Evolutionary conservation across 1,140 invertebrate species (phyloP).

Genomic region (Temnothorax longispinosus): DNA sequence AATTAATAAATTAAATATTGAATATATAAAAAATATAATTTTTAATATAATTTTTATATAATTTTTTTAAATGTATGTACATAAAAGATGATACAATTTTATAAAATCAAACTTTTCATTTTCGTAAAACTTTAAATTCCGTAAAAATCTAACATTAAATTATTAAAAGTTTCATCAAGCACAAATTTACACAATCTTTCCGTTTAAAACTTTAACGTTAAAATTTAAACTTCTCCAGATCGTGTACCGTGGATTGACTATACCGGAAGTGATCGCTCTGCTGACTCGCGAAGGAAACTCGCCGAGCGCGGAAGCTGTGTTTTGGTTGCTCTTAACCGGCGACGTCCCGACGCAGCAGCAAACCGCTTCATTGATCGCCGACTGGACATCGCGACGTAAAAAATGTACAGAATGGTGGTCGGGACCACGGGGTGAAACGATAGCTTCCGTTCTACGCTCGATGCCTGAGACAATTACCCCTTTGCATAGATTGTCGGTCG

Average conservation of each 20-base stretch:
- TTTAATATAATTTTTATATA: no score
- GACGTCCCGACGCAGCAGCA: slow-evolving; percentile 79
- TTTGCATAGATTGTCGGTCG: slow-evolving; percentile 71
- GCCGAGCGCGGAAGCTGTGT: slow-evolving; percentile 78
- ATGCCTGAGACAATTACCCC: slow-evolving; percentile 74
- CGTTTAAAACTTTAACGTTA: not conserved
- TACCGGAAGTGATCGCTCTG: slow-evolving; percentile 75
- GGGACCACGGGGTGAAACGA: slow-evolving; percentile 67
- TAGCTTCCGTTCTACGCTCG: slow-evolving; percentile 68
- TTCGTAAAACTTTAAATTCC: not conserved
- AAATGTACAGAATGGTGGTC: slow-evolving; percentile 74
- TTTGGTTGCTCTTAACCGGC: slow-evolving; percentile 79
- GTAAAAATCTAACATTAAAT: not conserved
- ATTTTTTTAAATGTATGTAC: not conserved
- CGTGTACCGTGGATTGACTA: slow-evolving; percentile 75
- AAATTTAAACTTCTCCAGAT: slow-evolving; percentile 59
- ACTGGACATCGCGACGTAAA: slow-evolving; percentile 75
- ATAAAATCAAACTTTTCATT: not conserved
- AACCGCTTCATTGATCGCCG: slow-evolving; percentile 73
- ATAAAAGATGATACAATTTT: not conserved
- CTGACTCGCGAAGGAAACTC: slow-evolving; percentile 75
- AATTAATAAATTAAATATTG: not conserved
- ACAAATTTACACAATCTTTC: no score
- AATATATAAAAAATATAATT: not conserved
- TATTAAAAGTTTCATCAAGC: not conserved